Conservation (phyloP, 2,888 invertebrate species). For the Drosophila pseudotalamancana region DNA sequence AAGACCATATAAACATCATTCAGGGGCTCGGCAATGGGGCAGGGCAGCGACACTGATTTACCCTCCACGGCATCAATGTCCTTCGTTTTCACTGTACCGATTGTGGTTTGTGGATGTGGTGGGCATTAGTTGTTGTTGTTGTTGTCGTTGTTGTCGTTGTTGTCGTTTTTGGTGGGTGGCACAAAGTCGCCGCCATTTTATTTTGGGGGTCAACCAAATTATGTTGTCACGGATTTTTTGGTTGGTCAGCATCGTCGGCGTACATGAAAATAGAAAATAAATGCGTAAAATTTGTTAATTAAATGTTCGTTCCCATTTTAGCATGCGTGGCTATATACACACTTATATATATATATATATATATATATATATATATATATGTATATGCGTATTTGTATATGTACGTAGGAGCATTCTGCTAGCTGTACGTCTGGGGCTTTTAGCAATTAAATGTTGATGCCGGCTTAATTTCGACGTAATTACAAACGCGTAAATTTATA, state of each 20-base stretch:
- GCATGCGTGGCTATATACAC: constrained; percentile 38
- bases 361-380: background rate
- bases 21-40: constrained; percentile 92
- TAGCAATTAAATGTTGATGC: constrained; percentile 77
- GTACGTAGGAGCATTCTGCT: background rate
- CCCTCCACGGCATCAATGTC: constrained; percentile 95
- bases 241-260: constrained; percentile 55
- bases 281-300: constrained; percentile 79
- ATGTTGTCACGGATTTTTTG: constrained; percentile 64
- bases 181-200: constrained; percentile 39
- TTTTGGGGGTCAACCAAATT: constrained; percentile 59
- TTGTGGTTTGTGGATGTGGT: constrained; percentile 42
- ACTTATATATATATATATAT: background rate
- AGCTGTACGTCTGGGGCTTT: constrained; percentile 42
- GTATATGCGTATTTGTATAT: background rate
- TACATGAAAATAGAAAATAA: constrained; percentile 77
- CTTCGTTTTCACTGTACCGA: constrained; percentile 88
- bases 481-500: constrained; percentile 73
- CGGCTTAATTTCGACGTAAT: constrained; percentile 74
- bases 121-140: constrained; percentile 34
- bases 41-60: constrained; percentile 93
- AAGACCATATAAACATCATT: constrained; percentile 96
- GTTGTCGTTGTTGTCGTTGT: constrained; percentile 19
- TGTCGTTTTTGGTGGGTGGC: constrained; percentile 18
- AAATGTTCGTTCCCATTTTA: constrained; percentile 59